A percentile compares a stretch with the other conserved stretches of the same genome.
Evolutionary conservation across 2,888 invertebrate genomes (phyloP).

Genomic region (Heliconius cydno): DNA sequence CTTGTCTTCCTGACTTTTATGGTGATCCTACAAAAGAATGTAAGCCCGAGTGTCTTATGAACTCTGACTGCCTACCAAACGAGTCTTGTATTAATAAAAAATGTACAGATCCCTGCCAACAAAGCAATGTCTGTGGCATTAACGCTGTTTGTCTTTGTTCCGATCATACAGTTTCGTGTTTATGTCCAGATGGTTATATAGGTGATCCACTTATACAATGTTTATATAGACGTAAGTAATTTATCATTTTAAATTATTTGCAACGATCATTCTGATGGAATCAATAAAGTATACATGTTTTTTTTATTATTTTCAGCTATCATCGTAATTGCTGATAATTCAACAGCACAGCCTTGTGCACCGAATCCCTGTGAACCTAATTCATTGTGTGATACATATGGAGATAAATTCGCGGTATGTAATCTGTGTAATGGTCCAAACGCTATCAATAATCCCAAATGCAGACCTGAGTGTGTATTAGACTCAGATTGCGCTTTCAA

Average conservation of each 20-base stretch:
- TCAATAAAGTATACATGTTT: not conserved
- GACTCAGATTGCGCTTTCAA: slow-evolving; percentile 91
- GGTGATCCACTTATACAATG: slow-evolving; percentile 93
- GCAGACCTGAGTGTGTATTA: slow-evolving; percentile 92
- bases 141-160: slow-evolving; percentile 91
- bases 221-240: slow-evolving; percentile 78
- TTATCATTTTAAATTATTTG: not conserved
- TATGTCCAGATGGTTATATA: slow-evolving; percentile 89
- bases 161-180: slow-evolving; percentile 92
- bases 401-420: slow-evolving; percentile 90
- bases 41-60: slow-evolving; percentile 91
- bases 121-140: slow-evolving; percentile 89
- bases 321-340: slow-evolving; percentile 82
- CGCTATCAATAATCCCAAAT: slow-evolving; percentile 87
- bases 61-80: slow-evolving; percentile 90
- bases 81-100: slow-evolving; percentile 90
- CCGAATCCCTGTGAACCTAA: slow-evolving; percentile 90
- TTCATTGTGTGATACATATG: slow-evolving; percentile 87
- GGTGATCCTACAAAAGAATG: slow-evolving; percentile 92
- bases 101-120: slow-evolving; percentile 88
- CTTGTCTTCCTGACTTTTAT: slow-evolving; percentile 88
- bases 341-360: slow-evolving; percentile 87
- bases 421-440: slow-evolving; percentile 89
- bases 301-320: slow-evolving; percentile 70
- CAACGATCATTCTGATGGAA: not conserved